Evolutionary conservation across 2,888 invertebrate species (phyloP), one percentile per base, ranked within the genome.

Genomic region (Hirtodrosophila alboralis): DNA sequence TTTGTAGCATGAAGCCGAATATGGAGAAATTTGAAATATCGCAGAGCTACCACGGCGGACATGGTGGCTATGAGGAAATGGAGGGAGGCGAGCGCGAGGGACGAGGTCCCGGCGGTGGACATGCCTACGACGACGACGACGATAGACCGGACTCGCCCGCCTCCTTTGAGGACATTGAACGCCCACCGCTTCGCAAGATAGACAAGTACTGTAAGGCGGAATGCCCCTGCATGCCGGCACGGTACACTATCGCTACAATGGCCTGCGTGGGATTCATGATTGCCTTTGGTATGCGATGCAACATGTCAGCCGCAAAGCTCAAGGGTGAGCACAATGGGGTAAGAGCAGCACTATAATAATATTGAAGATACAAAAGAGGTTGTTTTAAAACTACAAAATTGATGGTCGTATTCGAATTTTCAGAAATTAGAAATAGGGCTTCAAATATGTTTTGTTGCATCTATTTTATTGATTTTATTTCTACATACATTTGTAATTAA

Each of bases 231-330:
- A 91, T 97, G 81, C 89, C 90, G 47, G 96, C 97, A 87, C 94
- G 97, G 72, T 97, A 95, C 91, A 97, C 97, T 9, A 95, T 97
- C 66, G 96, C 97, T 49, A 91, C 96, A 64, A 93, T 97, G 88
- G 96, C 96, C 12, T 96, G 96, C 89, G 89, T 96, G 87, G 97
- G 97, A 52, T 97, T 97, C 91, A 94, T 97, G 90, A 97, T 97
- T 88, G 97, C 97, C 91, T 97, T 98, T 88, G 99, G 99, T 12
- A 99, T 99, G 95, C 94, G 99, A 56, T 98, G 98, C 91, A 99
- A 99, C 91, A 97, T 99, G 96, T 97, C 98, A 49, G 97, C 99
- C 91, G 98, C 99, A 38, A 97, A 98, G 90, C 93, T 97, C 56
- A 95, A 95, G 89, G 92, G 95, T 90, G 94, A 94, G 72, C 92